phyloP scores from a whole-genome alignment of 35 echinoderm and acorn worm genomes.

The Apostichopus japonicus region DNA sequence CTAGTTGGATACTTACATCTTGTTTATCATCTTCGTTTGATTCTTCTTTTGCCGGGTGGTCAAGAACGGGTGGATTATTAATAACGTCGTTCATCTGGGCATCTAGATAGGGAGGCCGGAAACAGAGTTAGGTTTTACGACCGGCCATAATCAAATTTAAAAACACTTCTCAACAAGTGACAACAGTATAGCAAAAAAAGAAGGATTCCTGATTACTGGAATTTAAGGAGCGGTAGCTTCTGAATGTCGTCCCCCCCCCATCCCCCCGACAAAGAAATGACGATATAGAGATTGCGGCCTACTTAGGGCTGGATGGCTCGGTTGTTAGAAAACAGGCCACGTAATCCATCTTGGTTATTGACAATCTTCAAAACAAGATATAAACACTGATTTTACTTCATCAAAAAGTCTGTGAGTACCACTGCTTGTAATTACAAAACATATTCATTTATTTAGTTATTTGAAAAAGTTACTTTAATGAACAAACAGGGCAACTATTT shows the following conservation, averaged over 20 bases:
- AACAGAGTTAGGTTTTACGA: background rate
- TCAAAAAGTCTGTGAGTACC: background rate
- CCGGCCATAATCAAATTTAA: background rate
- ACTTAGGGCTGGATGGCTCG: background rate
- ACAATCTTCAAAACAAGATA: no score
- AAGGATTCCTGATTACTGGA: background rate
- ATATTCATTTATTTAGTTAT: background rate
- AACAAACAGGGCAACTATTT: background rate
- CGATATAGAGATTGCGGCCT: background rate
- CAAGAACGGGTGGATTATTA: slow-evolving; percentile 1
- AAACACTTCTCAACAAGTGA: background rate
- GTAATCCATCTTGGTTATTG: background rate
- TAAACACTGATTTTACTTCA: no score
- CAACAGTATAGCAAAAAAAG: background rate
- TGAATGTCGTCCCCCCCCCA: no score
- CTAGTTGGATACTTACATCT: background rate
- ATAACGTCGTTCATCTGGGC: background rate
- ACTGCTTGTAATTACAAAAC: background rate
- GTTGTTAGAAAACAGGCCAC: background rate
- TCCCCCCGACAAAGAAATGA: background rate
- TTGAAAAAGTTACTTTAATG: background rate
- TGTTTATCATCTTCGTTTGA: background rate
- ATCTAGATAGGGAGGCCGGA: background rate
- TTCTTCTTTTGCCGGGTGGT: background rate
- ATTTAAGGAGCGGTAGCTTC: background rate